phyloP scores from a whole-genome alignment of 2,113 vertebrate genomes.

The Microtus pennsylvanicus region DNA sequence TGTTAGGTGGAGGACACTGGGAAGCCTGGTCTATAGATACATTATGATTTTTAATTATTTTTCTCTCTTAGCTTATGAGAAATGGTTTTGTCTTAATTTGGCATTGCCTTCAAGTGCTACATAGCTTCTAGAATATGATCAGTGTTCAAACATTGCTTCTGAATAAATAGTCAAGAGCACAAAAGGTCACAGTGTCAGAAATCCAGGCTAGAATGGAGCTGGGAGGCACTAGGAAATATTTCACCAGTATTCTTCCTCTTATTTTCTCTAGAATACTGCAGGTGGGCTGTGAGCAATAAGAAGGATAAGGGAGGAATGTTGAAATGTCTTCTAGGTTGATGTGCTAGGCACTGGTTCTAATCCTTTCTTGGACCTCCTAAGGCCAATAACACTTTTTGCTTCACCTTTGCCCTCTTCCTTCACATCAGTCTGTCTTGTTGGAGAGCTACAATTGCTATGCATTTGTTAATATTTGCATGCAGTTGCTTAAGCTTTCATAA shows the following conservation, averaged over 20 bases:
- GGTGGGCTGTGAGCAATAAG: not conserved
- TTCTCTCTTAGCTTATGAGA: not conserved
- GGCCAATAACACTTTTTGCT: not conserved
- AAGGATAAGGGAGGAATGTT: not conserved
- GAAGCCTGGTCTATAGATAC: not conserved
- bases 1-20: not conserved
- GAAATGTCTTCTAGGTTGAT: not conserved
- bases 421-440: not conserved
- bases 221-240: not conserved
- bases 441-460: not conserved
- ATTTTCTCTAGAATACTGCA: not conserved
- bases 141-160: not conserved
- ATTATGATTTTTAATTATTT: conserved; percentile 41
- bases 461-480: not conserved
- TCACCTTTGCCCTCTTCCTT: not conserved
- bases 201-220: not conserved
- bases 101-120: not conserved
- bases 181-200: not conserved
- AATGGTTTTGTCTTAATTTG: conserved; percentile 25
- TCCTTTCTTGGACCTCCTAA: not conserved
- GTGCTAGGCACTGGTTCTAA: not conserved
- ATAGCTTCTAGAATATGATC: not conserved
- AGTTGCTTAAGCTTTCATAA: not conserved
- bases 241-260: not conserved
- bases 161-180: not conserved